phyloP scores from a whole-genome alignment of 2,113 vertebrate genomes.

The Datnioides undecimradiatus region DNA sequence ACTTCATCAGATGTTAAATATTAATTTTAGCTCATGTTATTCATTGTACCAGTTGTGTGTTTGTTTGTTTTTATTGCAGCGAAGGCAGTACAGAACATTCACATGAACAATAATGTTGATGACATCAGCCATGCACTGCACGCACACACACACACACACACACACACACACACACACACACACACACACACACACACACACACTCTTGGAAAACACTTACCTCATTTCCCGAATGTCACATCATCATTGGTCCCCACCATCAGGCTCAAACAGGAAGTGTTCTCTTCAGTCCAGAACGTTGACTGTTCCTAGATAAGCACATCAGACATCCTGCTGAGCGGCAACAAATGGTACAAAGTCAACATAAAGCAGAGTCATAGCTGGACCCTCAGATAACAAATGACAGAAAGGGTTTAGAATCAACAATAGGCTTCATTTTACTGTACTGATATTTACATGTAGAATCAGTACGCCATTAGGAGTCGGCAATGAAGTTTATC shows the following conservation, averaged over 20 bases:
- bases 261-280: constrained; percentile 62
- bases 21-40: background rate
- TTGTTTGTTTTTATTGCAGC: background rate
- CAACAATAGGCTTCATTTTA: constrained; percentile 18
- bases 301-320: constrained; percentile 58
- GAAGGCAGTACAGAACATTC: constrained; percentile 4
- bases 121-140: background rate
- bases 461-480: background rate
- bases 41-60: background rate
- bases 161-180: no score
- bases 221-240: constrained; percentile 55
- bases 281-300: constrained; percentile 55
- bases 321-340: constrained; percentile 48
- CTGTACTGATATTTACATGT: constrained; percentile 37
- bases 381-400: constrained; percentile 27
- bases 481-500: background rate
- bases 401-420: constrained; percentile 18
- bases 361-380: constrained; percentile 38
- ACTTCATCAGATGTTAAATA: no score
- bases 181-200: no score
- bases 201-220: constrained; percentile 51
- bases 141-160: constrained; percentile 4
- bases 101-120: background rate
- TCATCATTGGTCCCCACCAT: constrained; percentile 28
- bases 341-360: constrained; percentile 50